Percentiles rank a stretch among this genome's conserved stretches.
phyloP scores from a whole-genome alignment of 2,797 vertebrate genomes.

The Eulemur mongoz region DNA sequence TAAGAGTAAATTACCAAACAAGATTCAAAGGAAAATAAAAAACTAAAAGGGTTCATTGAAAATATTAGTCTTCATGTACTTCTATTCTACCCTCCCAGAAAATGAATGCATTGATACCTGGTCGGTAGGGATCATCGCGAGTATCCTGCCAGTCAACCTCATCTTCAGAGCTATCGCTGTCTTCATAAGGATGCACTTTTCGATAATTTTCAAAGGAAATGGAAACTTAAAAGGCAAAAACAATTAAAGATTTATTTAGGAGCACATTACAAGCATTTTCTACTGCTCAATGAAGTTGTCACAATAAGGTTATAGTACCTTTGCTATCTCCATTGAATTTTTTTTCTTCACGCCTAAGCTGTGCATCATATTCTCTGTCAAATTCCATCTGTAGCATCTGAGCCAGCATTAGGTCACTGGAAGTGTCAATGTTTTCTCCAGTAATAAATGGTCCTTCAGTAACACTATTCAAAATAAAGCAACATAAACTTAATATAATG shows the following conservation, averaged over 20 bases:
- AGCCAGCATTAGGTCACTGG: conserved; percentile 95
- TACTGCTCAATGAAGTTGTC: background rate
- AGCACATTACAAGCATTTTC: background rate
- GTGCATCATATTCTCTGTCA: conserved; percentile 95
- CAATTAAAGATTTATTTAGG: conserved; percentile 42
- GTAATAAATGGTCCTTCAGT: conserved; percentile 85
- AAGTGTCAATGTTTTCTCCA: conserved; percentile 89
- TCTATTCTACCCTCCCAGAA: background rate
- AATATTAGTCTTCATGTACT: background rate
- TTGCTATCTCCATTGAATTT: conserved; percentile 99
- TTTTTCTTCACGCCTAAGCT: conserved; percentile 95
- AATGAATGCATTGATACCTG: conserved; percentile 85
- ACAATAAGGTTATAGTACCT: conserved; percentile 86
- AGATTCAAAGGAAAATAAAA: background rate
- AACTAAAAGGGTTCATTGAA: background rate
- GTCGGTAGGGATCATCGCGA: conserved; percentile 93
- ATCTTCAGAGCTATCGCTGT: conserved; percentile 97
- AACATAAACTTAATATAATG: background rate
- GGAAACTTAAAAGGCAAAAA: conserved; percentile 90
- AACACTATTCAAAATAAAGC: conserved; percentile 81
- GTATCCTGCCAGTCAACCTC: conserved; percentile 99
- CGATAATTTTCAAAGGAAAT: conserved; percentile 99
- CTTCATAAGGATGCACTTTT: conserved; percentile 95
- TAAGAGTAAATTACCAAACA: conserved; percentile 27
- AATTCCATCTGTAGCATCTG: conserved; percentile 99